Evolutionary conservation across 92 coral and sea anemone species (phyloP), one percentile per base, ranked within the genome.

Genomic region (Epizoanthus scotinus): DNA sequence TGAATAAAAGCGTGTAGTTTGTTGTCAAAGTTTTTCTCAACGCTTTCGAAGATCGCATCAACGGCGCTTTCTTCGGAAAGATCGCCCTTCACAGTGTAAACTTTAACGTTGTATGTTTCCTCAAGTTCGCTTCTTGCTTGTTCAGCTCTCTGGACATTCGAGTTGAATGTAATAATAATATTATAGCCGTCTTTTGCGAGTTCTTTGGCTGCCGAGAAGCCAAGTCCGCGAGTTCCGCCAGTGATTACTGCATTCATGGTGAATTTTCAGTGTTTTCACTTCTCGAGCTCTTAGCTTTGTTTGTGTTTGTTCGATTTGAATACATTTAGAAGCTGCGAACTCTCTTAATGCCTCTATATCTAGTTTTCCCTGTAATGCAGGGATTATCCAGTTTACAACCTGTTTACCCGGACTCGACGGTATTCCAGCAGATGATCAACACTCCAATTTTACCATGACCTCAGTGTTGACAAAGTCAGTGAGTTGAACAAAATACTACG

Each of bases 221-320:
- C 95, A 42, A 91, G 82, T 12, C 95, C 92, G n/a, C 95, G 54
- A n/a, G 95, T 89, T 2, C 95, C 95, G 0, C 95, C 92, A 20
- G 95, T 91, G 54, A 91, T 86, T 10, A 91, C 85, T 14, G 90
- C 95, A 57, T 74, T 82, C 90, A 88, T 91, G 38, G 56, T 59
- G 52, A 13, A 47, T 47, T 47, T 47, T 47, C 52, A 12, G 14
- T 47, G 14, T 47, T 47, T 47, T 8, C 52, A 47, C 2, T 15
- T 47, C 52, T n/a, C n/a, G n/a, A n/a, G n/a, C 52, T 9, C 17
- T 10, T 0, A 34, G 40, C 40, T 34, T 34, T 34, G 5, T 34
- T n/a, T n/a, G n/a, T 34, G 40, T 34, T 34, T 47, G 52, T 47
- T 47, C 52, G 52, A 47, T 47, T 13, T 47, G 52, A 9, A 44